Evolutionary conservation across 2,797 vertebrate species (phyloP).

Genomic region (Enoplosus armatus): DNA sequence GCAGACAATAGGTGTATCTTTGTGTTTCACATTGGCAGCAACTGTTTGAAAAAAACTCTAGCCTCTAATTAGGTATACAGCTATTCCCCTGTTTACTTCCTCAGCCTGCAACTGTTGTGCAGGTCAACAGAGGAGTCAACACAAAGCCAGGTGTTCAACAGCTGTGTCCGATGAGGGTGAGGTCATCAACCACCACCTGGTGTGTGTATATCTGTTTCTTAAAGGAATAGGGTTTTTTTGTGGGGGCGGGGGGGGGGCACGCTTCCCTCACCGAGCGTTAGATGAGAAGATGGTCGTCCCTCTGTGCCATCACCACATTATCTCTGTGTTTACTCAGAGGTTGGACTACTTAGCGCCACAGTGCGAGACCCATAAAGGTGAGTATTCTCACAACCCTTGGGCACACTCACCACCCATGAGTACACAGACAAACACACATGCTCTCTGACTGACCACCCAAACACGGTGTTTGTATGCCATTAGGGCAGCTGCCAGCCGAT

Average conservation of each 20-base stretch:
- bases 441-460: constrained; percentile 56
- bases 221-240: too few relatives aligned
- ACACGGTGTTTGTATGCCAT: constrained; percentile 44
- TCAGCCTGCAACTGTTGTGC: constrained; percentile 47
- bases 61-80: constrained; percentile 59
- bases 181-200: constrained; percentile 53
- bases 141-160: constrained; percentile 79
- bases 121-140: constrained; percentile 69
- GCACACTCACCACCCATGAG: constrained; percentile 40
- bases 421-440: constrained; percentile 58
- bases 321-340: constrained; percentile 61
- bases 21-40: constrained; percentile 26
- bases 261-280: neutral
- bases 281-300: neutral
- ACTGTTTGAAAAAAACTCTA: constrained; percentile 34
- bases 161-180: constrained; percentile 63
- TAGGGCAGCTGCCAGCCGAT: constrained; percentile 52
- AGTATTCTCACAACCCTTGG: constrained; percentile 52
- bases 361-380: constrained; percentile 64
- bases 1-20: constrained; percentile 38
- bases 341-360: constrained; percentile 52
- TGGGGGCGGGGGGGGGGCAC: too few relatives aligned
- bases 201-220: constrained; percentile 20
- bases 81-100: constrained; percentile 39
- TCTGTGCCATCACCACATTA: constrained; percentile 42